phyloP scores from a whole-genome alignment of 2,113 vertebrate species.

The Perognathus longimembris region DNA sequence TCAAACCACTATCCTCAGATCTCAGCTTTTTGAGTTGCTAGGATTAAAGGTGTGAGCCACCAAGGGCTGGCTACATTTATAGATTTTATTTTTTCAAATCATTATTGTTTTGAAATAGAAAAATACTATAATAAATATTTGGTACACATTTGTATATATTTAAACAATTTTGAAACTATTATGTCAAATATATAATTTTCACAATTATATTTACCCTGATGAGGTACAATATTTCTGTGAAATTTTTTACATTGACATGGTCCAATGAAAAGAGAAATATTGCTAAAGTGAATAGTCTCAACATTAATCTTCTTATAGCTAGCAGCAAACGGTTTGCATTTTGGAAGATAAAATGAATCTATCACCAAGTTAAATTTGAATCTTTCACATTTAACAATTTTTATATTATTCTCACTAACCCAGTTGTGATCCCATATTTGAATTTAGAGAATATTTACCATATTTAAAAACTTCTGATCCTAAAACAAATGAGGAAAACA shows the following conservation, averaged over 20 bases:
- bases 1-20: no score
- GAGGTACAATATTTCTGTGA: neutral
- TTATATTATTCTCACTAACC: neutral
- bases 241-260: neutral
- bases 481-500: neutral
- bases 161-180: neutral
- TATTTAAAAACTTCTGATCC: neutral
- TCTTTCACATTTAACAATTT: constrained; percentile 1
- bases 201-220: neutral
- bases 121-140: neutral
- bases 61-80: no score
- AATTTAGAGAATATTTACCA: neutral
- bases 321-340: neutral
- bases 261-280: neutral
- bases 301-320: constrained; percentile 26
- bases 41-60: no score
- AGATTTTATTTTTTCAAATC: no score
- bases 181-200: neutral
- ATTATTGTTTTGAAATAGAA: neutral
- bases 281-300: neutral
- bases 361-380: neutral
- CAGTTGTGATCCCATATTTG: neutral
- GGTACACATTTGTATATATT: neutral
- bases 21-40: no score
- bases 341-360: constrained; percentile 8